A percentile compares a stretch with the other conserved stretches of the same genome.
phyloP scores from a whole-genome alignment of 2,888 invertebrate species.

The Callyntrura guangdongensis region DNA sequence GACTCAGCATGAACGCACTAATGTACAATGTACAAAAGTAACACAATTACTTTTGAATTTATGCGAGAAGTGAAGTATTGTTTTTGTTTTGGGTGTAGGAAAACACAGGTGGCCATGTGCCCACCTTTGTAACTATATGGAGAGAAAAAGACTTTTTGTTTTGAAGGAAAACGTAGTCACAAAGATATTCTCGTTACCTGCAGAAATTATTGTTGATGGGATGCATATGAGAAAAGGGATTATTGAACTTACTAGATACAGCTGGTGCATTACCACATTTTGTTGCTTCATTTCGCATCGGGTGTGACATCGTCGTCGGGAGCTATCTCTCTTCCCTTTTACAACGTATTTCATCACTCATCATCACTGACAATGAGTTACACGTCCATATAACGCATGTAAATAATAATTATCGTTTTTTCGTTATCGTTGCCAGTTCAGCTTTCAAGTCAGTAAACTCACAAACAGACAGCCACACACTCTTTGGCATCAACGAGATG shows the following conservation, averaged over 20 bases:
- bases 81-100: neutral
- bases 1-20: neutral
- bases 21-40: neutral
- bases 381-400: neutral
- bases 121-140: too few species aligned
- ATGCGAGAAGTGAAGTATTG: neutral
- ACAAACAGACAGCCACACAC: neutral
- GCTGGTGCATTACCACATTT: conserved; percentile 12
- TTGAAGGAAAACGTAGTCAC: too few species aligned
- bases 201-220: neutral
- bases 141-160: too few species aligned
- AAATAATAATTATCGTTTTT: conserved; percentile 18
- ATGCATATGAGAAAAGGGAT: neutral
- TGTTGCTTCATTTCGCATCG: conserved; percentile 23
- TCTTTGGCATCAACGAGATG: too few species aligned
- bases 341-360: neutral
- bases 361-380: neutral
- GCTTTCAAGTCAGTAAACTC: neutral
- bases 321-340: neutral
- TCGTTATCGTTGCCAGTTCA: neutral
- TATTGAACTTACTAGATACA: neutral
- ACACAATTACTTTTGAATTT: neutral
- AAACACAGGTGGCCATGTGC: neutral
- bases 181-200: too few species aligned
- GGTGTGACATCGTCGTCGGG: neutral